Conservation (phyloP, 2,113 vertebrate genomes). For the zebrafish (Danio rerio) region GRCz12tu NC_133196.1:31060501-31061000, state of each 20-base stretch:
- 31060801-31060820: constrained; percentile 40
- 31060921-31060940: neutral
- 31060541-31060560: neutral
- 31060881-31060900: constrained; percentile 14
- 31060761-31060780: neutral
- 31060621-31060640: constrained; percentile 21
- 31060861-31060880: neutral
- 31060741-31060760: neutral
- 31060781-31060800: constrained; percentile 37
- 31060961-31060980: neutral
- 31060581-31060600: neutral
- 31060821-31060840: constrained; percentile 25
- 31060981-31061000: neutral
- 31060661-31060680: neutral
- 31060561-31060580: constrained; percentile 12
- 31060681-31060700: neutral
- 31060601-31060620: neutral
- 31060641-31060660: constrained; percentile 6
- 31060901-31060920: neutral
- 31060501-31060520: neutral
- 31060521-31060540: neutral
- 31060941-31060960: constrained; percentile 3
- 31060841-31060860: constrained; percentile 2
- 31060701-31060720: neutral
- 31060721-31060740: constrained; percentile 22